phyloP scores from a whole-genome alignment of 2,888 invertebrate species.

The Spisula solida region DNA sequence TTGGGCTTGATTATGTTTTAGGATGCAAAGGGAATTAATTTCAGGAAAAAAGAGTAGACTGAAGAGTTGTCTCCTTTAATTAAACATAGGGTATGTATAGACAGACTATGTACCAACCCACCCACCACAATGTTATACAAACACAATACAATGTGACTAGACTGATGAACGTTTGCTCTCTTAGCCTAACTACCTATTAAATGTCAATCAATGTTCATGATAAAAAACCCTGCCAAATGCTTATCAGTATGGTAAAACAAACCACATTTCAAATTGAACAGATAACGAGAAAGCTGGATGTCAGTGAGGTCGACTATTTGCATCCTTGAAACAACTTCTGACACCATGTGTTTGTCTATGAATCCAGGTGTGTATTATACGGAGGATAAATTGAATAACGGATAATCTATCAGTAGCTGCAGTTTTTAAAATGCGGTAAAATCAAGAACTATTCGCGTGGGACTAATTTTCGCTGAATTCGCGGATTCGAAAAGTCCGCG shows the following conservation, averaged over 20 bases:
- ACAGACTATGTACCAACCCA: too few relatives aligned
- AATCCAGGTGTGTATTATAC: background rate
- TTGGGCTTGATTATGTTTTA: too few relatives aligned
- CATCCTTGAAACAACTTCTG: slow-evolving; percentile 18
- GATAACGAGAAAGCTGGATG: slow-evolving; percentile 8
- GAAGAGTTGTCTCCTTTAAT: too few relatives aligned
- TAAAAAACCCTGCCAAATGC: background rate
- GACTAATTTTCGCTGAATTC: background rate
- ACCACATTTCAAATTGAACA: slow-evolving; percentile 35
- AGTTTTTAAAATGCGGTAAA: too few relatives aligned
- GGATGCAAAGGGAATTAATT: too few relatives aligned
- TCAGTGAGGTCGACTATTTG: slow-evolving; percentile 5
- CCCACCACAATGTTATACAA: background rate
- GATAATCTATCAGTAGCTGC: background rate
- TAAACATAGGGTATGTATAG: too few relatives aligned
- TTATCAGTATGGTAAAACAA: slow-evolving; percentile 20
- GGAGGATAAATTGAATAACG: background rate
- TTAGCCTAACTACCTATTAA: background rate
- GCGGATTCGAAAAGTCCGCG: too few relatives aligned
- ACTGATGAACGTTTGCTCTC: background rate
- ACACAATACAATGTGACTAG: background rate
- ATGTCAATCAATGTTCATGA: slow-evolving; percentile 31
- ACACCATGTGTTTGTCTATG: background rate
- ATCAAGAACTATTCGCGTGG: too few relatives aligned
- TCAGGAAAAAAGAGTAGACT: too few relatives aligned